These are phyloP conservation scores for Carduelis carduelis DNA, from an alignment of 2,797 vertebrate genomes.

Conservation along the genomic window DNA sequence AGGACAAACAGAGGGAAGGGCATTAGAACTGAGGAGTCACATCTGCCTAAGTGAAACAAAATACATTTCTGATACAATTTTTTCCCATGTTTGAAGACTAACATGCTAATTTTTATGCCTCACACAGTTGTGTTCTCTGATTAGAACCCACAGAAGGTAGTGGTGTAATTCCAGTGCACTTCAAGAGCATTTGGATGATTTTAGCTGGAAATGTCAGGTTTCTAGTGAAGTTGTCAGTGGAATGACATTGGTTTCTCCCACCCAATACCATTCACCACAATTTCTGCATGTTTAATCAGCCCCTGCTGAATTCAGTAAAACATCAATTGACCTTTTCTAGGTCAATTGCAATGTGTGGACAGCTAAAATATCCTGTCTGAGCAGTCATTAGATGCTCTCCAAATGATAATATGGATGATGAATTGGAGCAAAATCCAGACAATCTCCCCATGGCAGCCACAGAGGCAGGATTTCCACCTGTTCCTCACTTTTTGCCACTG, in stretches of 20 bases:
- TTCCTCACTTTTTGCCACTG: not conserved
- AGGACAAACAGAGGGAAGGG: not conserved
- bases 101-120: not conserved
- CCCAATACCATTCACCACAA: not conserved
- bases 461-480: not conserved
- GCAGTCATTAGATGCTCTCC: not conserved
- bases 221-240: not conserved
- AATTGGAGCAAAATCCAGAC: not conserved
- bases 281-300: slow-evolving; percentile 10
- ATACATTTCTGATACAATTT: not conserved
- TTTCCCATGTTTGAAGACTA: not conserved
- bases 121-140: not conserved
- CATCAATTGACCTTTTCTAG: slow-evolving; percentile 39
- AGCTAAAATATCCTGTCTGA: slow-evolving; percentile 14
- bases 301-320: slow-evolving; percentile 10
- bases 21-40: accelerated
- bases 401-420: not conserved
- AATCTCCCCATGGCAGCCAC: not conserved
- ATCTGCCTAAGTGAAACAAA: not conserved
- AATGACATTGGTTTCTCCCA: slow-evolving; percentile 17
- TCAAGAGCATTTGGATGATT: not conserved
- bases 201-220: not conserved
- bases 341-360: slow-evolving; percentile 4
- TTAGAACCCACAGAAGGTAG: not conserved
- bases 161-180: not conserved